Evolutionary conservation across 2,797 vertebrate species (phyloP), one percentile per base, ranked within the genome.

Genomic region (Chelmon rostratus): DNA sequence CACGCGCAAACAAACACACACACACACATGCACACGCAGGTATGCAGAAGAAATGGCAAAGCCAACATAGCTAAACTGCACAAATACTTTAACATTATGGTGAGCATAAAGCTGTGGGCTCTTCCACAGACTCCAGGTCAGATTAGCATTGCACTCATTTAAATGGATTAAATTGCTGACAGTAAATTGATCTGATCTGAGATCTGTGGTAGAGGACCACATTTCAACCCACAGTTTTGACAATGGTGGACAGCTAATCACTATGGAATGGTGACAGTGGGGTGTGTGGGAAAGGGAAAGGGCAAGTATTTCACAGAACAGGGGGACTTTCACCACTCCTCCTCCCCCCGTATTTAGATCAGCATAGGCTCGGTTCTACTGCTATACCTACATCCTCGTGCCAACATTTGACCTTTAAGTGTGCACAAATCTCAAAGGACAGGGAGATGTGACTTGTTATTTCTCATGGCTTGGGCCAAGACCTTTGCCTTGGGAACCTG

Each of bases 31-130:
- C 86, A 82, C 76, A 84, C 80, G 35, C 68, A 86, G 47, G 67
- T 86, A 89, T 86, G 82, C 73, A 86, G 65, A 79, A 95, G 81
- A 89, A 64, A 91, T 79, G 93, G 95, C 93, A 94, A 95, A 95
- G 96, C 95, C 93, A 95, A 94, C 93, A 94, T 93, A 94, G 63
- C 85, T 95, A 92, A 82, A 82, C 91, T 95, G 94, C 88, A 92
- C 95, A 94, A 93, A 93, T 88, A 91, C 82, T 92, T 90, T 92
- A 57, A 93, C 71, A 85, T 73, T 76, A 86, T 73, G 73, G 79
- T 86, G 82, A 90, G 81, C 70, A 25, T 82, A 75, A 88, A 87
- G 83, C 85, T 68, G 81, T 53, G 57, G 68, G 38, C 76, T 83
- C 66, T 74, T 68, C 78, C 88, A 86, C 90, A 91, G 77, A 89